These are phyloP conservation scores for Siniperca knerii DNA, from an alignment of 2,113 vertebrate genomes.

Conservation along the genomic window DNA sequence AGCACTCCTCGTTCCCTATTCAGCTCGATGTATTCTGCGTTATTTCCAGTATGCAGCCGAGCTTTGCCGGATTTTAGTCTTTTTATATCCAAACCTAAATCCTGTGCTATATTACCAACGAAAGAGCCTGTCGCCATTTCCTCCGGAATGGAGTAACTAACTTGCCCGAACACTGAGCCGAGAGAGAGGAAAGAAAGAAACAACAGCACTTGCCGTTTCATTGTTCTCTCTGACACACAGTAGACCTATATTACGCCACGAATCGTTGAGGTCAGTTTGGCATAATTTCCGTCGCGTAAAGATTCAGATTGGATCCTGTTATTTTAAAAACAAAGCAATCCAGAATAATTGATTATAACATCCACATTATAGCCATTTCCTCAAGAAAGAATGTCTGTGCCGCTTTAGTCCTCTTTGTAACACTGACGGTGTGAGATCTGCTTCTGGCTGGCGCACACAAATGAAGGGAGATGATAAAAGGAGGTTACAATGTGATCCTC, in stretches of 20 bases:
- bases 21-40: too few relatives aligned
- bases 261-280: neutral
- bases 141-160: slow-evolving; percentile 48
- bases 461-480: neutral
- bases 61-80: too few relatives aligned
- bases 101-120: too few relatives aligned
- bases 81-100: too few relatives aligned
- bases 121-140: too few relatives aligned
- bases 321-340: neutral
- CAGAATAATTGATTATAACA: neutral
- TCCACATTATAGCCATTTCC: neutral
- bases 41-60: too few relatives aligned
- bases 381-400: neutral
- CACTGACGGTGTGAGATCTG: neutral
- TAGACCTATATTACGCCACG: neutral
- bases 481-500: neutral
- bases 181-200: neutral
- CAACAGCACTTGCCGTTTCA: neutral
- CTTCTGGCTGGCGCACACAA: neutral
- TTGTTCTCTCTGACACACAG: slow-evolving; percentile 4
- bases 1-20: too few relatives aligned
- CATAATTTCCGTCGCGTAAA: neutral
- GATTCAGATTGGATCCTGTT: too few relatives aligned
- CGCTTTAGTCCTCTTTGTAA: neutral
- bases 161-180: neutral